A percentile compares a stretch with the other conserved stretches of the same genome.
These are phyloP conservation scores for Esox niger DNA, from an alignment of 2,113 vertebrate genomes.

Conservation along the genomic window DNA sequence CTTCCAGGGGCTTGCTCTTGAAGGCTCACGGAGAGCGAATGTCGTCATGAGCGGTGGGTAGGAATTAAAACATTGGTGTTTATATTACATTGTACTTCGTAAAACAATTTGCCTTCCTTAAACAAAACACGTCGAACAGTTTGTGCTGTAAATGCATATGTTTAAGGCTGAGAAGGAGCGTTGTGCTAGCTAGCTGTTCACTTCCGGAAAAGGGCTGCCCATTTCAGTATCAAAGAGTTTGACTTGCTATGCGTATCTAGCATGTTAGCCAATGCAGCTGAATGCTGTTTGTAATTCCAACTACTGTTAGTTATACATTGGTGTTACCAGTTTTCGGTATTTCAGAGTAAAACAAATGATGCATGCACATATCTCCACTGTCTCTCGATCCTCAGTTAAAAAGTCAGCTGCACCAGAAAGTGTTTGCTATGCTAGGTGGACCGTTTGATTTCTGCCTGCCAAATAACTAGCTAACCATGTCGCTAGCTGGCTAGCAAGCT, in stretches of 20 bases:
- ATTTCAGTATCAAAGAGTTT: slow-evolving; percentile 77
- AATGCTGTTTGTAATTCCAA: slow-evolving; percentile 9
- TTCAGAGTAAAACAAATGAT: background rate
- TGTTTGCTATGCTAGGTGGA: background rate
- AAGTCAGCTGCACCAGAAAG: slow-evolving; percentile 1
- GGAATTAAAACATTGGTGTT: slow-evolving; percentile 81
- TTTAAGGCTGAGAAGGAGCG: slow-evolving; percentile 16
- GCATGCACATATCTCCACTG: slow-evolving; percentile 14
- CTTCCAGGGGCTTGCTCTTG: slow-evolving; percentile 66
- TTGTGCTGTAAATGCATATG: slow-evolving; percentile 22
- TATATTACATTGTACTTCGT: slow-evolving; percentile 74
- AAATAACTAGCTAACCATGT: background rate
- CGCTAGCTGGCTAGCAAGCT: background rate
- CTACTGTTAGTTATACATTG: background rate
- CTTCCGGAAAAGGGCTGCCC: slow-evolving; percentile 69
- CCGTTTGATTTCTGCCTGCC: slow-evolving; percentile 1
- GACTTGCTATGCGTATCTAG: slow-evolving; percentile 64
- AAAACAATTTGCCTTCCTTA: slow-evolving; percentile 51
- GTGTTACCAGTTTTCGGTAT: background rate
- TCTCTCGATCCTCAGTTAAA: slow-evolving; percentile 8
- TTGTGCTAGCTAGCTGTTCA: slow-evolving; percentile 43
- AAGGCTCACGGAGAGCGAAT: slow-evolving; percentile 78
- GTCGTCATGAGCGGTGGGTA: slow-evolving; percentile 87
- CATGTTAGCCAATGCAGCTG: slow-evolving; percentile 13
- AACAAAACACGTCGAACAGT: slow-evolving; percentile 4